A percentile compares a stretch with the other conserved stretches of the same genome.
These are phyloP conservation scores for Megaceryle torquata DNA, from an alignment of 2,113 vertebrate species.

Conservation along the genomic window DNA sequence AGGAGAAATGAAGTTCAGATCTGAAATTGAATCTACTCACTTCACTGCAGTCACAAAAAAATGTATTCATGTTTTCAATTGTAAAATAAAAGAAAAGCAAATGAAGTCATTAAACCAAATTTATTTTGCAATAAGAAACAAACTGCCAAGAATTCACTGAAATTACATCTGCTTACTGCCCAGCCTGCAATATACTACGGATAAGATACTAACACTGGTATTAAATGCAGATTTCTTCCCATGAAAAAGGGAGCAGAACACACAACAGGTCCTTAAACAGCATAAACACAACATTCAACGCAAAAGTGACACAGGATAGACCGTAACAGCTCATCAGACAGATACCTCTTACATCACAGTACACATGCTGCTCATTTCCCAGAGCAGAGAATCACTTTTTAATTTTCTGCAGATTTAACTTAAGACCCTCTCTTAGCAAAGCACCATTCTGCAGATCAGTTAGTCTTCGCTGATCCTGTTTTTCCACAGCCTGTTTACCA, in stretches of 20 bases:
- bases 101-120: neutral
- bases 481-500: constrained; percentile 18
- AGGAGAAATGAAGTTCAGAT: neutral
- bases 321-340: neutral
- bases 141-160: neutral
- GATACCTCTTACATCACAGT: neutral
- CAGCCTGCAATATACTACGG: neutral
- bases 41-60: neutral
- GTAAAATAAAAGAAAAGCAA: constrained; percentile 14
- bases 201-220: neutral
- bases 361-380: neutral
- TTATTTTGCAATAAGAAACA: neutral
- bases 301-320: neutral
- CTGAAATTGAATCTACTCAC: neutral
- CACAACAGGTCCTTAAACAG: neutral
- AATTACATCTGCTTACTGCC: neutral
- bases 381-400: neutral
- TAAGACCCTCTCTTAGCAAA: neutral
- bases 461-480: neutral
- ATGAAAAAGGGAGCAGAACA: neutral
- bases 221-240: neutral
- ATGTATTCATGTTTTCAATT: neutral
- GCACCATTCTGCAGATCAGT: neutral
- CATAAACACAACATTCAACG: neutral
- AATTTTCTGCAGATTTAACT: neutral